phyloP scores from a whole-genome alignment of 2,888 invertebrate species.

The Limnephilus lunatus region DNA sequence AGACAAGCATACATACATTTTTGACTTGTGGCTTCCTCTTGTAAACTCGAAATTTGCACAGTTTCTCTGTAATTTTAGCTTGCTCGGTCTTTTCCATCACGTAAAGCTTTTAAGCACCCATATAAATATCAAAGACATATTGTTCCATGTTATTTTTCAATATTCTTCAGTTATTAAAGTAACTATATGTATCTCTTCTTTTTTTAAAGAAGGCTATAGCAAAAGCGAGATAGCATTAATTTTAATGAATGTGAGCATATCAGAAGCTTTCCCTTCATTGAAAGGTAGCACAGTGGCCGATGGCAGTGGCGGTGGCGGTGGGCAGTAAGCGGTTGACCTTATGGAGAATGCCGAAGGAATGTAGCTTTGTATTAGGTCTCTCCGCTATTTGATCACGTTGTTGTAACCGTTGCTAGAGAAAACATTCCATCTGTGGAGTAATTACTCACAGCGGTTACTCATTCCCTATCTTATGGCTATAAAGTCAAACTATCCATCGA shows the following conservation, averaged over 20 bases:
- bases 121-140: too few relatives aligned
- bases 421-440: background rate
- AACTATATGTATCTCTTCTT: background rate
- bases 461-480: background rate
- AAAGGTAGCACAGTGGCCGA: background rate
- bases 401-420: constrained; percentile 14
- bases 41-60: too few relatives aligned
- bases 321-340: background rate
- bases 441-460: background rate
- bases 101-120: too few relatives aligned
- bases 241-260: background rate
- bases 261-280: constrained; percentile 12
- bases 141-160: too few relatives aligned
- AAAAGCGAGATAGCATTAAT: background rate
- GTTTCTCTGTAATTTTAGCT: too few relatives aligned
- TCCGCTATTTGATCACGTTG: background rate
- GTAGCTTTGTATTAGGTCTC: constrained; percentile 7
- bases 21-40: too few relatives aligned
- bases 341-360: constrained; percentile 17
- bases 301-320: background rate
- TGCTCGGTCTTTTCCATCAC: too few relatives aligned
- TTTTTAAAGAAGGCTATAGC: background rate
- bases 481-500: background rate
- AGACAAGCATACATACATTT: too few relatives aligned
- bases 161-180: too few relatives aligned